These are phyloP conservation scores for Zaprionus taronus DNA, from an alignment of 1,140 invertebrate genomes.

Conservation along the genomic window DNA sequence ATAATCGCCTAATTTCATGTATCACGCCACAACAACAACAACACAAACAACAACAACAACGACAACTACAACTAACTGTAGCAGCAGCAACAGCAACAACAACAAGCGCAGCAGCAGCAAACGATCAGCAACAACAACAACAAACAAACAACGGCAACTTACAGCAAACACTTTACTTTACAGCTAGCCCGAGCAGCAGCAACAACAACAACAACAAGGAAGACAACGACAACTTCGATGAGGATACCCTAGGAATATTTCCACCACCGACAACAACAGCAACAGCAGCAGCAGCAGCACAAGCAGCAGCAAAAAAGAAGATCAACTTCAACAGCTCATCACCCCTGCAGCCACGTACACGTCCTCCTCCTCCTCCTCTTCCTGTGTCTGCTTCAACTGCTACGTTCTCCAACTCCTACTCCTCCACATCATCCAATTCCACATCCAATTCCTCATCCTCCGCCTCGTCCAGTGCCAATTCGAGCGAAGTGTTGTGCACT, in stretches of 20 bases:
- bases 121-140: constrained; percentile 16
- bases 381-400: background rate
- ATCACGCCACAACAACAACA: constrained; percentile 52
- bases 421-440: constrained; percentile 6
- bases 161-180: constrained; percentile 33
- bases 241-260: constrained; percentile 15
- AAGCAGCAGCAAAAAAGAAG: constrained; percentile 20
- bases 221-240: constrained; percentile 15
- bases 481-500: constrained; percentile 21
- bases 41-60: constrained; percentile 30
- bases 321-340: constrained; percentile 14
- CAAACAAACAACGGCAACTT: constrained; percentile 22
- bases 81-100: constrained; percentile 34
- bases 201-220: constrained; percentile 12
- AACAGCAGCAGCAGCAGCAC: constrained; percentile 17
- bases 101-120: constrained; percentile 12
- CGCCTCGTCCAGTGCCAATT: constrained; percentile 7
- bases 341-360: background rate
- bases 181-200: constrained; percentile 32
- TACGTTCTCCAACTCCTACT: background rate
- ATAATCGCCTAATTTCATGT: constrained; percentile 74
- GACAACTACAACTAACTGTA: constrained; percentile 33
- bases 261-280: constrained; percentile 32
- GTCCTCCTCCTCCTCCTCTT: constrained; percentile 26
- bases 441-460: background rate